Evolutionary conservation across 1,140 invertebrate species (phyloP), one percentile per base, ranked within the genome.

Genomic region (Neotoxoptera formosana): DNA sequence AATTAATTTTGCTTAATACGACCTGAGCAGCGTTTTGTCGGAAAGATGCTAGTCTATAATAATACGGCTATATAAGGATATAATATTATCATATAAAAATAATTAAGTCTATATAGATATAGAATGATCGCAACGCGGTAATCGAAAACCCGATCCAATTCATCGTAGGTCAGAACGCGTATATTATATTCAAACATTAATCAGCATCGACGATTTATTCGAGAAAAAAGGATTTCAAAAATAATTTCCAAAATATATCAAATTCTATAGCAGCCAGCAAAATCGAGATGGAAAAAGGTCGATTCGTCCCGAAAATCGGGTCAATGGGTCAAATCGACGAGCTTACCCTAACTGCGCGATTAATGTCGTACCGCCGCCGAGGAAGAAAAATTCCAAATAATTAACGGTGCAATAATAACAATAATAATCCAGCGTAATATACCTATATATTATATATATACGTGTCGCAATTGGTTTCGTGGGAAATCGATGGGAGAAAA

Each of bases 101-200:
- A 67, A n/a, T 67, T 14, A 67, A 67, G 25, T 67, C 25, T 30
- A 14, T 9, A 30, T n/a, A 30, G 30, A n/a, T 36, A 20, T n/a
- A n/a, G n/a, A n/a, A n/a, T n/a, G n/a, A 36, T 36, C 17, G 36
- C 20, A 36, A 36, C 20, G 34, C 8, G 20, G 17, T 81, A n/a
- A 81, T 81, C 36, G 7, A 34, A 81, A 36, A 81, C n/a, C n/a
- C 36, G 7, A 34, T 34, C 76, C 34, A 83, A 36, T 83, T 83
- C 8, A 83, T 23, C 8, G 34, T 23, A 83, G n/a, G n/a, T n/a
- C n/a, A 4, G 21, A 36, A 3, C 36, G n/a, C n/a, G n/a, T n/a
- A n/a, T n/a, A n/a, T n/a, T n/a, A 56, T 83, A 83, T 83, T 83
- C 7, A 83, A 83, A 83, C n/a, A 83, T 83, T 23, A 83, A 83